A percentile compares a stretch with the other conserved stretches of the same genome.
phyloP scores from a whole-genome alignment of 2,113 vertebrate species.

The Microtus pennsylvanicus region DNA sequence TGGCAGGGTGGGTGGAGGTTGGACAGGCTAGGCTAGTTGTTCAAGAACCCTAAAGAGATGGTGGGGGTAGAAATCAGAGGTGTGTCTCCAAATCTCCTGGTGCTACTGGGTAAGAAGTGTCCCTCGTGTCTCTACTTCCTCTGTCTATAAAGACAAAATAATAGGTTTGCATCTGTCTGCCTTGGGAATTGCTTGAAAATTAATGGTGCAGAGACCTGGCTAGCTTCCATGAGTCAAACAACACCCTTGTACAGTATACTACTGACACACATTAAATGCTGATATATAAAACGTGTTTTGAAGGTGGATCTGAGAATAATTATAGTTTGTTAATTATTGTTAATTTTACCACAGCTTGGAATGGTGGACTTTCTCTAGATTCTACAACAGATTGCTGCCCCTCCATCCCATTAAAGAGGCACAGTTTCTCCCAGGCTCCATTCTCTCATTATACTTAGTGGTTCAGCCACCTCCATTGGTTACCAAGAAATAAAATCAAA shows the following conservation, averaged over 20 bases:
- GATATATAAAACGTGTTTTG: conserved; percentile 59
- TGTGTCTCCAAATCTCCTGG: not conserved
- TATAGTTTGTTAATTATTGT: conserved; percentile 76
- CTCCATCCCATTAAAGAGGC: conserved; percentile 10
- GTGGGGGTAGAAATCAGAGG: not conserved
- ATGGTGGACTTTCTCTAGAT: conserved; percentile 74
- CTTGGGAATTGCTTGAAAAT: conserved; percentile 66
- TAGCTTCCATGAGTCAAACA: conserved; percentile 65
- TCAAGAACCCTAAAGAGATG: not conserved
- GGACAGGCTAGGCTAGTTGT: not conserved
- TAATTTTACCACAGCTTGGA: conserved; percentile 76
- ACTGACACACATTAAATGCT: conserved; percentile 47
- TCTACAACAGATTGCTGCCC: conserved; percentile 49
- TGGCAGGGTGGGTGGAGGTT: not conserved
- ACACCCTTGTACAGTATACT: conserved; percentile 5
- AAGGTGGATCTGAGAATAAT: conserved; percentile 66
- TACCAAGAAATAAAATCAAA: not conserved
- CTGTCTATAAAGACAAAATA: conserved; percentile 48
- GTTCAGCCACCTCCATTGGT: not conserved
- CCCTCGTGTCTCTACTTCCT: not conserved
- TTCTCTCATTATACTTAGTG: not conserved
- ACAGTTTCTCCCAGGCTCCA: conserved; percentile 33
- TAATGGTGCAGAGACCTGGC: conserved; percentile 42
- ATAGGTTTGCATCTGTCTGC: conserved; percentile 34
- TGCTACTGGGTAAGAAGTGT: not conserved